A percentile compares a stretch with the other conserved stretches of the same genome.
These are phyloP conservation scores for Zaprionus tsacasi DNA, from an alignment of 1,140 invertebrate species.

Conservation along the genomic window DNA sequence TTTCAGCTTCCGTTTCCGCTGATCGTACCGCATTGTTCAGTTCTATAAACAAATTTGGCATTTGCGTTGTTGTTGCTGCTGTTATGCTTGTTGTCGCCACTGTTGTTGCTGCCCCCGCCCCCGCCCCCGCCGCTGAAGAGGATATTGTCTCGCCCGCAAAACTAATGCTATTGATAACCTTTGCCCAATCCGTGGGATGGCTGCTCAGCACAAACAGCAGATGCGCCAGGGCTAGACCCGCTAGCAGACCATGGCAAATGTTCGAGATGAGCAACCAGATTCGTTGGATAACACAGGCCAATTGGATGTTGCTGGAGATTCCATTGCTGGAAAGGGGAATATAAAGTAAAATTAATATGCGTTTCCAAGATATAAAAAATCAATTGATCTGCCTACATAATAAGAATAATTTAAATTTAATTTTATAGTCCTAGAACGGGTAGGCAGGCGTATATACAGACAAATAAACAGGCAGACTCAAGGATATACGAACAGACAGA, in stretches of 20 bases:
- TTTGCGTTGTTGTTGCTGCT: constrained; percentile 24
- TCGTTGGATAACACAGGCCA: constrained; percentile 83
- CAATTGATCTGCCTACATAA: too few species aligned
- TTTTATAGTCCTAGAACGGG: too few species aligned
- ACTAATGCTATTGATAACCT: constrained; percentile 75
- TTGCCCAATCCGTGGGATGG: constrained; percentile 80
- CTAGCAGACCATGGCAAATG: constrained; percentile 83
- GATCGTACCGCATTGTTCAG: constrained; percentile 15
- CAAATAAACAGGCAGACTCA: too few species aligned
- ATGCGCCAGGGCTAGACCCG: constrained; percentile 83
- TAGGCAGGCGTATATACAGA: too few species aligned
- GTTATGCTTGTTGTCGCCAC: constrained; percentile 27
- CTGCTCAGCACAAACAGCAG: constrained; percentile 80
- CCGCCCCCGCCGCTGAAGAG: constrained; percentile 34
- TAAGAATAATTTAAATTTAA: too few species aligned
- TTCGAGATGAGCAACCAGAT: constrained; percentile 83
- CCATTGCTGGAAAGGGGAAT: constrained; percentile 54
- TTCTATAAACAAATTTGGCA: constrained; percentile 45
- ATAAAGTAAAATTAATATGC: not conserved
- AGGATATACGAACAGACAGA: too few species aligned
- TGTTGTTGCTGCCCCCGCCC: constrained; percentile 21
- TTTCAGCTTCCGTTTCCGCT: constrained; percentile 11
- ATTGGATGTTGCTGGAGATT: constrained; percentile 74
- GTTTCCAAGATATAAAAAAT: too few species aligned
- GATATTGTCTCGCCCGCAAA: constrained; percentile 75